Evolutionary conservation across 2,888 invertebrate species (phyloP).

Genomic region (Molanna angustata): DNA sequence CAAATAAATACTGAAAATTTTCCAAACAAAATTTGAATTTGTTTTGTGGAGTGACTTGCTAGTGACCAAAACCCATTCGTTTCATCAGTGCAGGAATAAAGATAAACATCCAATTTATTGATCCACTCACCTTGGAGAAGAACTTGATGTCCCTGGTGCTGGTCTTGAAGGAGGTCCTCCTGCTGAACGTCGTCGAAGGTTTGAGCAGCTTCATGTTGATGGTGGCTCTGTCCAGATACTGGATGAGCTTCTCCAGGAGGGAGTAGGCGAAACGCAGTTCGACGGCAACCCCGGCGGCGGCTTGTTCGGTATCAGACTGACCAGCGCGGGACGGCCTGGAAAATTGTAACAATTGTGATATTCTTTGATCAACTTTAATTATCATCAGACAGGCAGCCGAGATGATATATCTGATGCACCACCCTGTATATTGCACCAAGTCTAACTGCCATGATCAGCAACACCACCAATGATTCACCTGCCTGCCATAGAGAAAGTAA

Average conservation of each 20-base stretch:
- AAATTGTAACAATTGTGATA: background rate
- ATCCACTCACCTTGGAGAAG: constrained; percentile 81
- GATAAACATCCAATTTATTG: background rate
- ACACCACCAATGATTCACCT: too few species aligned
- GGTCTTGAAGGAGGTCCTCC: constrained; percentile 88
- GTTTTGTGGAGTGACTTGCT: too few species aligned
- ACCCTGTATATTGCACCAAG: too few species aligned
- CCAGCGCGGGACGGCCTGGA: constrained; percentile 67
- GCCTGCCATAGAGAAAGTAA: too few species aligned
- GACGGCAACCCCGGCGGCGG: constrained; percentile 75
- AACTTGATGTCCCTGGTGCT: constrained; percentile 98
- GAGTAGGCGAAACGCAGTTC: constrained; percentile 97
- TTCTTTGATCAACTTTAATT: too few species aligned
- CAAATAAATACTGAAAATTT: too few species aligned
- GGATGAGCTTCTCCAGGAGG: constrained; percentile 91
- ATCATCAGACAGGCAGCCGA: too few species aligned
- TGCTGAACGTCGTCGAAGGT: constrained; percentile 93
- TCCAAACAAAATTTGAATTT: too few species aligned
- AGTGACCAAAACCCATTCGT: too few species aligned
- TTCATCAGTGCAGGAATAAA: background rate
- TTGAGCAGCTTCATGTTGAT: constrained; percentile 95
- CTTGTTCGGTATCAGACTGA: constrained; percentile 70
- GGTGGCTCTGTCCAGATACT: constrained; percentile 94
- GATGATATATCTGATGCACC: too few species aligned
- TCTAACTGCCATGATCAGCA: too few species aligned